Conservation (phyloP, 2,888 invertebrate genomes). For the Noctua janthina region DNA sequence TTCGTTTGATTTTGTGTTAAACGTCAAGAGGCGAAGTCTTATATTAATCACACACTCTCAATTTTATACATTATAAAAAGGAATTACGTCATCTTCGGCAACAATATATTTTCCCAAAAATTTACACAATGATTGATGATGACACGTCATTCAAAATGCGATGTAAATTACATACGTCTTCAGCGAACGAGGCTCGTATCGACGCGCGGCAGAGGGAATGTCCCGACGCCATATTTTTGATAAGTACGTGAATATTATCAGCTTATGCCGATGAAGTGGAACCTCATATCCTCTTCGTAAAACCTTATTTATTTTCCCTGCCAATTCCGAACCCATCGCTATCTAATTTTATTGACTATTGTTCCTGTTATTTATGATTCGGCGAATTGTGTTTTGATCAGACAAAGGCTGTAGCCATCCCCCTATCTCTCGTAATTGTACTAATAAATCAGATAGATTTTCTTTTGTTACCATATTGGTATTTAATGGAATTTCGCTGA, state of each 20-base stretch:
- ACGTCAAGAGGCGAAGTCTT: neutral
- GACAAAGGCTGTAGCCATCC: constrained; percentile 82
- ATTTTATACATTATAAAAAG: constrained; percentile 6
- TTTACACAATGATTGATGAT: constrained; percentile 59
- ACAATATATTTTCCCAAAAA: constrained; percentile 42
- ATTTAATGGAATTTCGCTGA: constrained; percentile 58
- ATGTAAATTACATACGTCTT: constrained; percentile 58
- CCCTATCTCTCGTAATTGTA: constrained; percentile 83
- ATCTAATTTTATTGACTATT: constrained; percentile 88
- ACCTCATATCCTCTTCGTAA: constrained; percentile 75
- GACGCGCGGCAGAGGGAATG: constrained; percentile 25
- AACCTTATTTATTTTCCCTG: constrained; percentile 81
- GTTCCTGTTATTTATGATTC: constrained; percentile 88
- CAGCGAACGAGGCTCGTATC: constrained; percentile 37
- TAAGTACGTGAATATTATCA: constrained; percentile 73
- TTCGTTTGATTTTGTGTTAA: neutral
- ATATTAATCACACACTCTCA: neutral
- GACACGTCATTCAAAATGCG: constrained; percentile 58
- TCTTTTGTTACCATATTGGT: constrained; percentile 78
- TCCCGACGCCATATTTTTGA: constrained; percentile 56
- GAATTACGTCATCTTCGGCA: constrained; percentile 36
- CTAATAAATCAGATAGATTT: constrained; percentile 86
- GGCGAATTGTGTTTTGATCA: constrained; percentile 86
- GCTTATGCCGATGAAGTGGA: constrained; percentile 74
- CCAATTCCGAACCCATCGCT: constrained; percentile 80